These are phyloP conservation scores for Cebus imitator DNA, from an alignment of 2,113 vertebrate genomes.

Conservation along the genomic window DNA sequence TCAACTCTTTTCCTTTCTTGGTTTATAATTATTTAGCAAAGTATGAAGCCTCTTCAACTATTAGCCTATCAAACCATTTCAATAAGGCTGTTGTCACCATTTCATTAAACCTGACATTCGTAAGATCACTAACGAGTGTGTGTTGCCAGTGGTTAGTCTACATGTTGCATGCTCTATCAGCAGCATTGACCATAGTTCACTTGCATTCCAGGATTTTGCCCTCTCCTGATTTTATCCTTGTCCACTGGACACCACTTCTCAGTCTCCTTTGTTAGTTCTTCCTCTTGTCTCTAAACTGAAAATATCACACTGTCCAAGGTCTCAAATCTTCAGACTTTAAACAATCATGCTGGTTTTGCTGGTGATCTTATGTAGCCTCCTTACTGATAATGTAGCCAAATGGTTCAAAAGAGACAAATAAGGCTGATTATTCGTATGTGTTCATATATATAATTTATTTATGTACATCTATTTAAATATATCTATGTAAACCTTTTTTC, in stretches of 20 bases:
- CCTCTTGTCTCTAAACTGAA: background rate
- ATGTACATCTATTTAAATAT: background rate
- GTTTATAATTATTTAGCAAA: background rate
- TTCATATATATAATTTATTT: background rate
- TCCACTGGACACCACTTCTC: background rate
- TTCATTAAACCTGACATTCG: background rate
- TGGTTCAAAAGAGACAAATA: background rate
- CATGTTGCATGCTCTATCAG: rapidly evolving
- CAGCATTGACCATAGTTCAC: too few species aligned
- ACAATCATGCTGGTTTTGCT: background rate
- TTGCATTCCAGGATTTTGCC: background rate
- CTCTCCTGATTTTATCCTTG: background rate
- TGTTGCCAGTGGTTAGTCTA: too few species aligned
- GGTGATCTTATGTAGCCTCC: background rate
- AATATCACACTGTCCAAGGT: background rate
- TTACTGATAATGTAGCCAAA: background rate
- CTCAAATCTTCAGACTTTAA: background rate
- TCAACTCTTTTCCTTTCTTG: background rate
- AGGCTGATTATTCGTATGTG: background rate
- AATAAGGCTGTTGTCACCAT: too few species aligned
- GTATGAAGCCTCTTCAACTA: background rate
- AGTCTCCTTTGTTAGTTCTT: background rate
- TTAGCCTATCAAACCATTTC: too few species aligned
- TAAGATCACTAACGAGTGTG: background rate
- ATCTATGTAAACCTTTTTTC: background rate